Evolutionary conservation across 2,888 invertebrate species (phyloP), one percentile per base, ranked within the genome.

Genomic region (Heliothis peltigera): DNA sequence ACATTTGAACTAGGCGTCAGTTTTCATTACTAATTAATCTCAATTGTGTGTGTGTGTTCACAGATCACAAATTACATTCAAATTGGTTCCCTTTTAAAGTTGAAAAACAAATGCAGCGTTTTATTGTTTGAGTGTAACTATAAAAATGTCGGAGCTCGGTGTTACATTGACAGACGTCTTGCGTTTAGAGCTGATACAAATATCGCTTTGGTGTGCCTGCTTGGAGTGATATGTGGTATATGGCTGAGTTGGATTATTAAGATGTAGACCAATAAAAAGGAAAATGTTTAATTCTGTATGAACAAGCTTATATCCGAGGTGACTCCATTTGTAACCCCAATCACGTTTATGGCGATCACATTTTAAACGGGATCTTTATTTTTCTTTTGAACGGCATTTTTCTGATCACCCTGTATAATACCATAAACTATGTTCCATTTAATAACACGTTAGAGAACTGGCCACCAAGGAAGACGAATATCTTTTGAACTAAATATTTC

Each of bases 111-210:
- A 64, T 70, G 32, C 52, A 42, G 22, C n/a, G 32, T 63, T 72
- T 75, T 74, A 81, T 68, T 63, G 52, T 62, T 54, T 48, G 62
- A 55, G 61, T 62, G 54, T 65, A 55, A 48, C 76, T 61, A 81
- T 82, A 82, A 82, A 82, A 79, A 55, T 54, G 79, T 75, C 65
- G 47, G 47, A 46, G 19, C 35, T 65, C 61, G n/a, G 47, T 48
- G 51, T 58, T 70, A 57, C 46, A 56, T 56, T 32, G 53, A 39
- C 58, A 43, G 39, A 12, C 39, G 32, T 57, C 62, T 53, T 54
- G 60, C 48, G n/a, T 56, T 56, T 68, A 54, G 12, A 28, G 21
- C 58, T 68, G 63, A 56, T 67, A 67, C 71, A 48, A 62, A 49
- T 66, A 51, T 48, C 22, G 71, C 58, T 60, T 60, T 69, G 64